phyloP scores from a whole-genome alignment of 1,140 invertebrate species.

The Microvelia longipes region DNA sequence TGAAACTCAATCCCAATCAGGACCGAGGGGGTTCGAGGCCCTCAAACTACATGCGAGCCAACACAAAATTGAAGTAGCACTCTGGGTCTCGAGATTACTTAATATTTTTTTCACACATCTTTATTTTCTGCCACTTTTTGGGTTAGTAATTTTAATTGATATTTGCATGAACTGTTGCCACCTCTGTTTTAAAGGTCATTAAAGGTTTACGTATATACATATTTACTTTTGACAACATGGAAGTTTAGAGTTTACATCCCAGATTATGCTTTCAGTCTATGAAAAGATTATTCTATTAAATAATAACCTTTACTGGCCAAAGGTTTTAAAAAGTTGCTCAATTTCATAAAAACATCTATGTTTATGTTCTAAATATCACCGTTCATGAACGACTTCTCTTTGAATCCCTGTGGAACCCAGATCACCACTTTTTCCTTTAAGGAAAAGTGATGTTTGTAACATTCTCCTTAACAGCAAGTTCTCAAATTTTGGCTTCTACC shows the following conservation, averaged over 20 bases:
- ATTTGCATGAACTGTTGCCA: neutral
- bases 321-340: too few species aligned
- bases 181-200: neutral
- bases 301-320: too few species aligned
- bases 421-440: too few species aligned
- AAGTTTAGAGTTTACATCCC: neutral
- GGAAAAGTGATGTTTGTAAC: too few species aligned
- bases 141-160: slow-evolving; percentile 42
- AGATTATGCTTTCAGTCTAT: neutral
- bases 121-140: slow-evolving; percentile 77
- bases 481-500: too few species aligned
- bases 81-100: slow-evolving; percentile 68
- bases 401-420: too few species aligned
- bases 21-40: slow-evolving; percentile 32
- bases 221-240: neutral
- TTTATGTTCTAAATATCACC: too few species aligned
- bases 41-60: slow-evolving; percentile 53
- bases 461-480: too few species aligned
- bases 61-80: slow-evolving; percentile 68
- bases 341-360: too few species aligned
- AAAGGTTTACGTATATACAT: neutral
- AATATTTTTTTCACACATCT: slow-evolving; percentile 66
- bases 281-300: neutral
- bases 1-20: slow-evolving; percentile 23
- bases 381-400: too few species aligned